Conservation (phyloP, 2,113 vertebrate genomes). For the Neopipo cinnamomea region DNA sequence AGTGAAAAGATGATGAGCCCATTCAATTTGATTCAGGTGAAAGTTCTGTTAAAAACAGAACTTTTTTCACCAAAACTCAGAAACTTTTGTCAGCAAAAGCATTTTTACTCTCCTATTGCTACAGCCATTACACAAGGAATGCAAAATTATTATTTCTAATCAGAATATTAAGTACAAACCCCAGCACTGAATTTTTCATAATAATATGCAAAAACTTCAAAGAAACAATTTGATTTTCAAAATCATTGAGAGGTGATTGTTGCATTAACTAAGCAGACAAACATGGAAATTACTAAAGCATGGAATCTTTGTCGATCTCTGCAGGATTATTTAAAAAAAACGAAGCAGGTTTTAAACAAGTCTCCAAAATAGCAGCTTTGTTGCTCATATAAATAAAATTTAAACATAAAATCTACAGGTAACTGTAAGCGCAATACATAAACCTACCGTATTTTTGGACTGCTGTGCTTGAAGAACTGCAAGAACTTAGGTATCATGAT, state of each 20-base stretch:
- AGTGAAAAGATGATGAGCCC: not conserved
- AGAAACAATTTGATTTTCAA: not conserved
- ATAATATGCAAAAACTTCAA: not conserved
- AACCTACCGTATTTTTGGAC: conserved; percentile 93
- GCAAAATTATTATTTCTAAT: not conserved
- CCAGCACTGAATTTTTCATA: not conserved
- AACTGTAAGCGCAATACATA: not conserved
- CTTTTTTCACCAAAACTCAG: not conserved
- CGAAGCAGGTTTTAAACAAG: not conserved
- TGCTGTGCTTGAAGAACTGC: conserved; percentile 97
- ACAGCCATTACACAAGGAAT: not conserved
- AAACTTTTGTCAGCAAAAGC: not conserved
- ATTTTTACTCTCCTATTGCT: not conserved
- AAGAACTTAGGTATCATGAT: conserved; percentile 98
- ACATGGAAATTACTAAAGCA: not conserved
- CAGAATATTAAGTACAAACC: not conserved
- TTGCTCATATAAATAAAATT: not conserved
- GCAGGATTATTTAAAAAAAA: not conserved
- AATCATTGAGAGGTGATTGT: not conserved
- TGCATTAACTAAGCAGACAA: not conserved
- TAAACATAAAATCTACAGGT: not conserved
- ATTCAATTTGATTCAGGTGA: not conserved
- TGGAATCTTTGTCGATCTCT: not conserved
- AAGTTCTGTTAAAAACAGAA: not conserved
- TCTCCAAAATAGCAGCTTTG: not conserved